Base-by-base conservation (phyloP, 2,797 vertebrate species). In the Acipenser oxyrinchus region DNA sequence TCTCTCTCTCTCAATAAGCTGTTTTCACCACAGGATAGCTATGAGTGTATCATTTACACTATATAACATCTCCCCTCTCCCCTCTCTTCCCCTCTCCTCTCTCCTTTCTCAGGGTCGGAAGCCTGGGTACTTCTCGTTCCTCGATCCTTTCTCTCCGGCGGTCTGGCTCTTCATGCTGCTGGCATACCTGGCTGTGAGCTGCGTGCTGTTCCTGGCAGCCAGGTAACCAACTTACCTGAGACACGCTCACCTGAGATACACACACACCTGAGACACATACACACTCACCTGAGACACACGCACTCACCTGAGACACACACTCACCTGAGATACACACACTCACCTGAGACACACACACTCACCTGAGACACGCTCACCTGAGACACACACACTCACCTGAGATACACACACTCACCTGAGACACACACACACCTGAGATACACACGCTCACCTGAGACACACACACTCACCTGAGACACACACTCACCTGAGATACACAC, bases 101-200 rank as follows among this genome's bases (percentile, higher is more conserved):
- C 23, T 37, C 23, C 23, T 37, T 67, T 72, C 68, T 65, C 77
- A 95, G 95, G 93, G 94, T 67, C 91, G 94, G 68, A 96, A 95
- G 81, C 95, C 94, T 0, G 95, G 95, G 18, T 97, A 96, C 85
- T 96, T 97, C 88, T 97, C 94, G 78, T 97, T 97, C 83, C 87
- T 97, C 67, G 94, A 97, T 79, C 94, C 94, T 72, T 97, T 97
- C 86, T 96, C 94, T 10, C 94, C 94, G 0, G 94, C 94, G 0
- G 93, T 96, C 72, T 96, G 94, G 94, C 91, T 96, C 82, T 96
- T 96, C 86, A 97, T 96, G 95, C 89, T 97, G 76, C 89, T 97
- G 6, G 95, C 94, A 75, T 97, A 97, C 82, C 88, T 96, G 66
- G 93, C 94, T 1, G 94, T 96, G 83, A 83, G 94, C 88, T 97